Evolutionary conservation across 2,888 invertebrate genomes (phyloP), one percentile per base, ranked within the genome.

Genomic region (Chloroclystis v-ata): DNA sequence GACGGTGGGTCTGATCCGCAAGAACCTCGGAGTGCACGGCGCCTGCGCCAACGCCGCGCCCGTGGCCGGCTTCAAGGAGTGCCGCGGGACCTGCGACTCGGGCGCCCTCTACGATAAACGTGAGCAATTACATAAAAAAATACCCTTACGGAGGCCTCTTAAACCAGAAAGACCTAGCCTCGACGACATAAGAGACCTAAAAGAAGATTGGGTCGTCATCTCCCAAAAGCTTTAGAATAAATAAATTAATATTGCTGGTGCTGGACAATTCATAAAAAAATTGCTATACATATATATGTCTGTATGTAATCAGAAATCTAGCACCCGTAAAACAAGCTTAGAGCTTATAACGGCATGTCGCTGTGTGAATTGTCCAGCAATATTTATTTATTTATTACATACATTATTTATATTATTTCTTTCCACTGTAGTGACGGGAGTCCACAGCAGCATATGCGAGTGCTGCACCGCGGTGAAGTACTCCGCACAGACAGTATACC

Each of bases 11-110:
- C 65, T 93, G 51, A 69, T 95, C 4, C 81, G 86, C 47, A 66
- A 87, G 5, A 59, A 60, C 4, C 65, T 83, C 28, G 69, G 71
- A 0, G 57, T 63, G 8, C 91, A 91, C 72, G 94, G 93, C 0
- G 57, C 78, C 1, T 95, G 95, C 72, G 76, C 80, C 51, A 95
- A 95, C 77, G 71, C 78, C 14, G 66, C 87, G 43, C 84, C 91
- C 0, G 80, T 95, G 11, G 56, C 60, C 3, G 91, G 90, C 4
- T 90, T 95, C 63, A 91, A 89, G 6, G 92, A 94, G 73, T 95
- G 95, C 61, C 83, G 89, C 38, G 95, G 95, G 0, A 68, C 81
- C 9, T 95, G 95, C 63, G 81, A 89, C 54, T 94, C 95, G 0
- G 90, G 91, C 11, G 92, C 93, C 0, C 73, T 89, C n/a, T 94